Base-by-base conservation (phyloP, 2,888 invertebrate species). In the Meteorus cinctellus region DNA sequence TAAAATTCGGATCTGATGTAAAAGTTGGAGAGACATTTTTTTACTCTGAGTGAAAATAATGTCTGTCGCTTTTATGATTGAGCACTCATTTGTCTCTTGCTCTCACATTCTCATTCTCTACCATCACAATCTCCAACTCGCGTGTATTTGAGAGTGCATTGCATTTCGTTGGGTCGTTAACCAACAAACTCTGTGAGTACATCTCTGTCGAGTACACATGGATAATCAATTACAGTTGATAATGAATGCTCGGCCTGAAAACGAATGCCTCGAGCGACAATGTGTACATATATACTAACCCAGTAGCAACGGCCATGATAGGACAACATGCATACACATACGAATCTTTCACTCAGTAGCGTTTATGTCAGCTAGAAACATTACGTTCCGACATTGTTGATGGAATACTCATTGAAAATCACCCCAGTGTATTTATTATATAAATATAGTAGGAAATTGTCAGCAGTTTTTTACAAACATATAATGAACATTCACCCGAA, bases 221-320 rank as follows among this genome's bases (percentile, higher is more conserved):
- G 71, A 72, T 72, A 72, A 72, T 72, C 71, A 72, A 72, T 72
- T 72, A 72, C 62, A 72, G 62, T 72, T 45, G 71, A 60, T 62
- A 72, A 72, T 72, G 71, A 72, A 72, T 45, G 45, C 62, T 29
- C 27, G 41, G 45, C 41, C 36, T n/a, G 45, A 63, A 60, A 60
- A 72, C 51, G 41, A 72, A 62, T 72, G 62, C 71, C 51, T 72
- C 31, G 16, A 31, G 63, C 45, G 65, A 19, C 24, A 24, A 41
- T 65, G 41, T 65, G 12, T 65, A 36, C n/a, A 65, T 62, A 60
- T 60, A 31, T 31, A 69, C n/a, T 4, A 27, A 27, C n/a, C 29
- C 45, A 29, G 27, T 48, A 48, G 62, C 31, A 62, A 27, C 31
- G 6, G 62, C 29, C 31, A 14, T 31, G 62, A 62, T 62, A 62